Evolutionary conservation across 2,797 vertebrate genomes (phyloP).

Genomic region (Anolis apletophallus): DNA sequence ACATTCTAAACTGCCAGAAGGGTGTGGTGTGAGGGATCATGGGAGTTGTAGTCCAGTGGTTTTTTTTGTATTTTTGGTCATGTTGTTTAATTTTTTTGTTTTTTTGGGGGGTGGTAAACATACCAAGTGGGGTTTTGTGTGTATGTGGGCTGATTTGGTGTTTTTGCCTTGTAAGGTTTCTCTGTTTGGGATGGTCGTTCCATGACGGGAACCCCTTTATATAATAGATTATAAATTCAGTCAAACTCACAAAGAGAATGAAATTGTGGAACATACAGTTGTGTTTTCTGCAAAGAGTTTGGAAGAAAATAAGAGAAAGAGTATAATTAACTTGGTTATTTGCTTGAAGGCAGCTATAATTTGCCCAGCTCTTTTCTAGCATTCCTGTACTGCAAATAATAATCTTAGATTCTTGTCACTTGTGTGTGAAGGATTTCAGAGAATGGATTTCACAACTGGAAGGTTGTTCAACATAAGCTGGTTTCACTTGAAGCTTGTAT

Average conservation of each 20-base stretch:
- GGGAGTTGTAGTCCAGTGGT: too few relatives aligned
- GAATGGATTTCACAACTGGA: slow-evolving; percentile 25
- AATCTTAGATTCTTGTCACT: not conserved
- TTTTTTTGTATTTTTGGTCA: too few relatives aligned
- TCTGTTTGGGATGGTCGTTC: too few relatives aligned
- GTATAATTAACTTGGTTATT: slow-evolving; percentile 15
- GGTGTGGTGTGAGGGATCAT: too few relatives aligned
- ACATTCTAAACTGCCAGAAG: too few relatives aligned
- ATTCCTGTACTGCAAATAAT: not conserved
- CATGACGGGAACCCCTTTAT: too few relatives aligned
- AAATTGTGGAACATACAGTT: not conserved
- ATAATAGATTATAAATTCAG: not conserved
- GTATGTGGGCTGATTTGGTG: too few relatives aligned
- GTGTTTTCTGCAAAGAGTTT: not conserved
- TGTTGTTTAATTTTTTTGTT: too few relatives aligned
- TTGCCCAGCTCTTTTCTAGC: slow-evolving; percentile 9
- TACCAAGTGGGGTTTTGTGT: too few relatives aligned
- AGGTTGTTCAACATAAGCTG: slow-evolving; percentile 1
- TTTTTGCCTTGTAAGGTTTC: too few relatives aligned
- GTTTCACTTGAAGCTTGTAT: not conserved
- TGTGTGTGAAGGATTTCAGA: not conserved
- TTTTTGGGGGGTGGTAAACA: too few relatives aligned
- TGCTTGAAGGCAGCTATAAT: slow-evolving; percentile 22
- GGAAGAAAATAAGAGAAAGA: slow-evolving; percentile 12
- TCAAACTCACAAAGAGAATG: not conserved